Evolutionary conservation across 2,797 vertebrate genomes (phyloP).

Genomic region (Echiichthys vipera): DNA sequence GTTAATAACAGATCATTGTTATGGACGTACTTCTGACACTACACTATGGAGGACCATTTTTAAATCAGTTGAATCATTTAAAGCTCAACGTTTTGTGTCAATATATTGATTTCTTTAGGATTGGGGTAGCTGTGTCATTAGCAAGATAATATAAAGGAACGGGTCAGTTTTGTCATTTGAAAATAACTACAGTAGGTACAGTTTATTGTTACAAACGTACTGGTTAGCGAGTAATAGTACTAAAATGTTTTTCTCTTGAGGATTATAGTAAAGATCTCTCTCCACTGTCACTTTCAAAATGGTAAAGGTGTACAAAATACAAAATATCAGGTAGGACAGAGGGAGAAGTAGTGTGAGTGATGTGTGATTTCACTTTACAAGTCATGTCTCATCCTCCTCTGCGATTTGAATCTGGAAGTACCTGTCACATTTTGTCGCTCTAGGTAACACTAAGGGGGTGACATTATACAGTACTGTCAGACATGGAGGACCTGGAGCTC

Average conservation of each 20-base stretch:
- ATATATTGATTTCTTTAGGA: too few species aligned
- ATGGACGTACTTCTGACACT: too few species aligned
- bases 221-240: background rate
- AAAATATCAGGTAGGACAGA: background rate
- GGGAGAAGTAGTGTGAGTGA: constrained; percentile 15
- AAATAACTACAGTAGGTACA: too few species aligned
- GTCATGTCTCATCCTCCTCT: constrained; percentile 38
- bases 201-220: background rate
- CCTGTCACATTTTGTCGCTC: constrained; percentile 40
- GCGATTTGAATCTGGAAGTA: constrained; percentile 37
- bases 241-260: background rate
- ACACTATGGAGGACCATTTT: too few species aligned
- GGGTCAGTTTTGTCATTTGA: too few species aligned
- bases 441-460: constrained; percentile 23
- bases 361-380: constrained; percentile 29
- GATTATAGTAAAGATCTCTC: background rate
- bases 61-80: too few species aligned
- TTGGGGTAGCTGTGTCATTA: too few species aligned
- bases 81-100: too few species aligned
- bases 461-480: constrained; percentile 37
- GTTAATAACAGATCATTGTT: too few species aligned
- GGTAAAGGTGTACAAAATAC: too few species aligned
- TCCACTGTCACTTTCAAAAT: background rate
- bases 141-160: too few species aligned
- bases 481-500: constrained; percentile 21